Conservation (phyloP, 2,888 invertebrate genomes). For the Hoplodrina ambigua region DNA sequence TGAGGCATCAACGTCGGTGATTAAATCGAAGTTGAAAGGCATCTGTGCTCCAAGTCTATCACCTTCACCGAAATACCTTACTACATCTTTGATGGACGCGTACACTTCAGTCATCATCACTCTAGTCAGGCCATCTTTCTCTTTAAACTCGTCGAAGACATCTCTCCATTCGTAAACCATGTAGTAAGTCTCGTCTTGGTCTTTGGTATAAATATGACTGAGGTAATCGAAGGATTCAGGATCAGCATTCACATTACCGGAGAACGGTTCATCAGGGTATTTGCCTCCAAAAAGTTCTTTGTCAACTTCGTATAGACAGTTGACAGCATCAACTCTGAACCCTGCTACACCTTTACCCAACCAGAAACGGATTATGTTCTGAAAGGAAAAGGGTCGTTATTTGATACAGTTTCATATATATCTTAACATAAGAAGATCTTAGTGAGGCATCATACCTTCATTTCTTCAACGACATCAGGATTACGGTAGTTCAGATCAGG, state of each 20-base stretch:
- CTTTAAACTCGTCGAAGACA: slow-evolving; percentile 90
- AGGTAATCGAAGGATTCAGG: slow-evolving; percentile 90
- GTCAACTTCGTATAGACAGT: slow-evolving; percentile 91
- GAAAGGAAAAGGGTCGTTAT: slow-evolving; percentile 46
- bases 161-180: slow-evolving; percentile 92
- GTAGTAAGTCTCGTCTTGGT: slow-evolving; percentile 91
- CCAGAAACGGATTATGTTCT: slow-evolving; percentile 94
- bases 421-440: too few species aligned
- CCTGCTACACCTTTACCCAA: slow-evolving; percentile 95
- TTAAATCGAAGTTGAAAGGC: slow-evolving; percentile 95
- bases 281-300: slow-evolving; percentile 82
- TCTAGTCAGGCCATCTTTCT: slow-evolving; percentile 84
- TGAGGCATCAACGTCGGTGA: slow-evolving; percentile 89
- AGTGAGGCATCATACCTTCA: slow-evolving; percentile 78
- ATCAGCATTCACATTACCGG: slow-evolving; percentile 82
- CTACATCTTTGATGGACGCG: slow-evolving; percentile 90
- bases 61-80: slow-evolving; percentile 92
- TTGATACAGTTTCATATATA: not conserved
- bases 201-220: slow-evolving; percentile 91
- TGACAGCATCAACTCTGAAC: slow-evolving; percentile 95
- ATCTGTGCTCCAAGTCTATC: slow-evolving; percentile 92
- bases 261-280: slow-evolving; percentile 90
- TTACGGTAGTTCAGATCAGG: slow-evolving; percentile 94
- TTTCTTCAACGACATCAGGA: slow-evolving; percentile 91
- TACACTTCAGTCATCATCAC: slow-evolving; percentile 95